Conservation (phyloP, 2,888 invertebrate genomes). For the Ligdia adustata region DNA sequence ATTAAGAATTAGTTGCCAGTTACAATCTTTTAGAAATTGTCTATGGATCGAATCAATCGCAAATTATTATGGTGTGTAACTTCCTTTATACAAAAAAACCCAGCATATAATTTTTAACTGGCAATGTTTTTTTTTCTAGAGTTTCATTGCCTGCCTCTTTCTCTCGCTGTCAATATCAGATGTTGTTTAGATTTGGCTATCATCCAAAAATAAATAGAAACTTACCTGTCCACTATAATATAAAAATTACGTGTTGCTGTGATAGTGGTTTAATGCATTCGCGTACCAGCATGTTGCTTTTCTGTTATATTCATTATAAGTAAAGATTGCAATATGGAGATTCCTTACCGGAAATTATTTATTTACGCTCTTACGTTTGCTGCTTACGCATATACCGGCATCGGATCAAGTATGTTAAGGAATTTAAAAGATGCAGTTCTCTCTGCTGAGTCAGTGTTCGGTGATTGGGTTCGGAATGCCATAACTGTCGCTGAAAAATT, state of each 20-base stretch:
- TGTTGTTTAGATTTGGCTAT: constrained; percentile 22
- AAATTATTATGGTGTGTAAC: not conserved
- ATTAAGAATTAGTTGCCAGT: constrained; percentile 41
- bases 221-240: not conserved
- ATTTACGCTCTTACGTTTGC: constrained; percentile 90
- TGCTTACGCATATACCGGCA: constrained; percentile 91
- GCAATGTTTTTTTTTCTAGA: too few species aligned
- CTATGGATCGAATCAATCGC: constrained; percentile 1
- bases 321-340: constrained; percentile 83
- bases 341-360: constrained; percentile 89
- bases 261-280: not conserved
- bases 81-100: not conserved
- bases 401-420: constrained; percentile 89
- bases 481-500: constrained; percentile 90
- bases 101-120: too few species aligned
- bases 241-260: constrained; percentile 25
- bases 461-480: constrained; percentile 89
- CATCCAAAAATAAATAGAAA: constrained; percentile 20
- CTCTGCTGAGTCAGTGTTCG: constrained; percentile 91
- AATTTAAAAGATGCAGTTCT: constrained; percentile 92
- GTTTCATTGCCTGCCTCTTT: too few species aligned
- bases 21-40: constrained; percentile 10
- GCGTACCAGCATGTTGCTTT: not conserved
- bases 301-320: not conserved
- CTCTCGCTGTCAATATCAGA: constrained; percentile 4